Evolutionary conservation across 1,140 invertebrate species (phyloP), one percentile per base, ranked within the genome.

Genomic region (Drosophila nikananu): DNA sequence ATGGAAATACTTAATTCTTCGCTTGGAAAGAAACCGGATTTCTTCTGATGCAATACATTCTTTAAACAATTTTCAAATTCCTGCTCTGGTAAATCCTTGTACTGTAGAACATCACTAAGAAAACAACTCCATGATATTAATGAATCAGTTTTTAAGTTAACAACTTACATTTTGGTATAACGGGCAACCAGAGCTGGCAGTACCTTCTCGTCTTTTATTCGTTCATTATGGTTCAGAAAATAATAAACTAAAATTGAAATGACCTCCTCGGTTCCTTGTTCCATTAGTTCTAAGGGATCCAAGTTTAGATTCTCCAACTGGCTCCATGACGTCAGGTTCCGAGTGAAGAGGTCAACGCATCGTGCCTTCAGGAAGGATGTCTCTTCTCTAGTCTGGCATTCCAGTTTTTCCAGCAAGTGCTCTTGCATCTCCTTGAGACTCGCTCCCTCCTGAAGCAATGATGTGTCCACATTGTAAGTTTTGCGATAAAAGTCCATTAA

Each of bases 221-320:
- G n/a, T 19, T 54, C n/a, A 3, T 13, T 5, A 30, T 54, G 51
- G 1, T 3, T 2, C 5, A 3, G 1, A 12, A 54, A 19, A 8
- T 32, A 32, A 1, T 0, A 0, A 0, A 0, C 0, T 27, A 51
- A 6, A 5, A 0, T 5, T 32, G 4, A 8, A 1, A 54, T 15
- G 7, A 27, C 19, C 1, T 3, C 1, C 1, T 19, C 3, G 3
- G 6, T 54, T 3, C 51, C 27, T 13, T 32, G 10, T 3, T n/a
- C 2, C n/a, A 54, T 0, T 2, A 54, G 27, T 19, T 54, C 12
- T 6, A 32, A 1, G 12, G n/a, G 27, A 19, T 32, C 25, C 6
- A 54, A 3, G n/a, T 54, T 54, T 1, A 32, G 51, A 9, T 54
- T 27, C n/a, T 54, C 51, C 51, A 54, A 19, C 12, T 54, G 27